Base-by-base conservation (phyloP, 1,140 invertebrate genomes). In the Macrocentrus cingulum region DNA sequence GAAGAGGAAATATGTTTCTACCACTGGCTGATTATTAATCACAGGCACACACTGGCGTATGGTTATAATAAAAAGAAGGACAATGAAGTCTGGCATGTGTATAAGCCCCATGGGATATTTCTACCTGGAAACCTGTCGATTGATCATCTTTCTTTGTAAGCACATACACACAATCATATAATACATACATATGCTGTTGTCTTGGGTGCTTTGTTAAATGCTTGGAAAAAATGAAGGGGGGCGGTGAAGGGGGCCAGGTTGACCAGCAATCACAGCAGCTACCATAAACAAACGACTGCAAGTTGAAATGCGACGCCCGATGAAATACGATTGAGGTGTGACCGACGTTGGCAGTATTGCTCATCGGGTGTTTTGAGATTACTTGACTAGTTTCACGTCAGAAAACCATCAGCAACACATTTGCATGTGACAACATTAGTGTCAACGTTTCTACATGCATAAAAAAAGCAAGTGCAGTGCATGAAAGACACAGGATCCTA, bases 111-210 rank as follows among this genome's bases (percentile, higher is more conserved):
- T 48, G 46, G 22, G 54, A 39, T 8, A 34, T 37, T 51, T 51
- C 29, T 65, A 73, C 73, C 66, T 64, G 67, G 72, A 75, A 76
- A 58, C 55, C 63, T 64, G 69, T 53, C 72, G 66, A 76, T 76
- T 72, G 69, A 76, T 76, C 73, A 76, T 59, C 52, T 37, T 16
- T 54, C 32, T 20, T 41, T 29, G 46, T 49, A 19, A 37, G 50
- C 34, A 45, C 16, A 18, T 16, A 29, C 20, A 11, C 11, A 39
- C 11, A 39, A 4, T 8, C 15, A 13, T 39, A 46, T 34, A 19
- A 11, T 13, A 55, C 6, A 19, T 0, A n/a, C 34, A 53, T 44
- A 19, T 36, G 16, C 48, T 56, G 23, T 9, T 8, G 18, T 44
- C 41, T 44, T 15, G 15, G 9, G 55, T 29, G 22, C 13, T 64